These are phyloP conservation scores for Pithys albifrons DNA, from an alignment of 2,113 vertebrate genomes.

Conservation along the genomic window DNA sequence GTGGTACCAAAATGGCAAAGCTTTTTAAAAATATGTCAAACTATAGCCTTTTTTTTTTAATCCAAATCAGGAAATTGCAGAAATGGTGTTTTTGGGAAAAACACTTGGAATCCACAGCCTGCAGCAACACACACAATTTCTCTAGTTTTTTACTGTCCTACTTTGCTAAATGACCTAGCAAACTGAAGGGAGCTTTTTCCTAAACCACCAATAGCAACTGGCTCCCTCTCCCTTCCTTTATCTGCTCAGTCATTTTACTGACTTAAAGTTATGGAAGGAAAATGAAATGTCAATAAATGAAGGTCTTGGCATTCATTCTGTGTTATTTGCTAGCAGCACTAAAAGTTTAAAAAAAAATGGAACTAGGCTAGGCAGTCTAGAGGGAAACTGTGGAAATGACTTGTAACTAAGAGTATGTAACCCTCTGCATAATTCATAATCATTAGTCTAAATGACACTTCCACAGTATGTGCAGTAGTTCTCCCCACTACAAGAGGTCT, in stretches of 20 bases:
- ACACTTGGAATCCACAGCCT: background rate
- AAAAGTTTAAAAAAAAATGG: slow-evolving; percentile 15
- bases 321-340: slow-evolving; percentile 65
- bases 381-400: slow-evolving; percentile 77
- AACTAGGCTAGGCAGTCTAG: slow-evolving; percentile 58
- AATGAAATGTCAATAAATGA: slow-evolving; percentile 71
- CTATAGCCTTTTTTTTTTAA: background rate
- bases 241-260: slow-evolving; percentile 17
- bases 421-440: slow-evolving; percentile 84
- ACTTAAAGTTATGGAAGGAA: slow-evolving; percentile 43
- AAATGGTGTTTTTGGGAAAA: background rate
- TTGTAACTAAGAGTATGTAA: slow-evolving; percentile 81
- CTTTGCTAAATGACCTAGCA: background rate
- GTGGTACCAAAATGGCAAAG: background rate
- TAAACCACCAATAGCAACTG: background rate
- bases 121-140: background rate
- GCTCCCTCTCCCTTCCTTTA: background rate
- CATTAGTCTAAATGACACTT: slow-evolving; percentile 82
- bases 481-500: slow-evolving; percentile 35
- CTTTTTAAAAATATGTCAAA: background rate
- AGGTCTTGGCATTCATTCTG: slow-evolving; percentile 64
- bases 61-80: background rate
- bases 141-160: background rate
- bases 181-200: background rate
- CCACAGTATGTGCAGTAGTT: slow-evolving; percentile 64